phyloP scores from a whole-genome alignment of 2,113 vertebrate genomes.

The Girardinichthys multiradiatus region DNA sequence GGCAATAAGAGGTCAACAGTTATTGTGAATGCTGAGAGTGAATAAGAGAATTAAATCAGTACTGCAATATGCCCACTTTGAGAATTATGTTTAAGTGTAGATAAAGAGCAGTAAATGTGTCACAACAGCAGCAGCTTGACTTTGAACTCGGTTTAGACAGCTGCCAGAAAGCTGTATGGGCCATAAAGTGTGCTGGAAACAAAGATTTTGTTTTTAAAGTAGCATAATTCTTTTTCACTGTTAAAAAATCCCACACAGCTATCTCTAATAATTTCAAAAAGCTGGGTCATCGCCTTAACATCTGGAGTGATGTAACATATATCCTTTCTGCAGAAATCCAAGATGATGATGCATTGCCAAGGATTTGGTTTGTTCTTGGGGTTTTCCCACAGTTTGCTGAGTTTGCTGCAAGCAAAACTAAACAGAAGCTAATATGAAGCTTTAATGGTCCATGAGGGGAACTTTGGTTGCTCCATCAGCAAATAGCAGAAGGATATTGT shows the following conservation, averaged over 20 bases:
- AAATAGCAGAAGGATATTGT: conserved; percentile 28
- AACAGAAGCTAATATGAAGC: conserved; percentile 44
- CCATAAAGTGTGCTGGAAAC: neutral
- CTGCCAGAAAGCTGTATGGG: neutral
- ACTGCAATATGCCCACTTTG: conserved; percentile 40
- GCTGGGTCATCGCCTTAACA: conserved; percentile 54
- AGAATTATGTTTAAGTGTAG: conserved; percentile 60
- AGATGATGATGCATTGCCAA: conserved; percentile 41
- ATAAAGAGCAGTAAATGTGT: neutral
- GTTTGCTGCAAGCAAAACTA: conserved; percentile 35
- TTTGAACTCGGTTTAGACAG: neutral
- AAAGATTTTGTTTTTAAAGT: neutral
- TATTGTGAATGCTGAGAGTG: conserved; percentile 55
- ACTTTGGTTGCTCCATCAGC: conserved; percentile 50
- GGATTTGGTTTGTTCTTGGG: conserved; percentile 16
- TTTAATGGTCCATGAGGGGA: conserved; percentile 51
- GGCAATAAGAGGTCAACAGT: conserved; percentile 51
- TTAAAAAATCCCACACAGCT: conserved; percentile 46
- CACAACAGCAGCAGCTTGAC: conserved; percentile 23
- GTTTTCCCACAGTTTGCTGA: conserved; percentile 32
- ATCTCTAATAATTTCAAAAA: conserved; percentile 46
- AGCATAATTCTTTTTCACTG: conserved; percentile 3
- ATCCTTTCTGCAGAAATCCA: conserved; percentile 49
- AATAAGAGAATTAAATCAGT: conserved; percentile 71
- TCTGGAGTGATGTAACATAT: conserved; percentile 66